These are phyloP conservation scores for Cryptoprocta ferox DNA, from an alignment of 2,797 vertebrate genomes.

Conservation along the genomic window DNA sequence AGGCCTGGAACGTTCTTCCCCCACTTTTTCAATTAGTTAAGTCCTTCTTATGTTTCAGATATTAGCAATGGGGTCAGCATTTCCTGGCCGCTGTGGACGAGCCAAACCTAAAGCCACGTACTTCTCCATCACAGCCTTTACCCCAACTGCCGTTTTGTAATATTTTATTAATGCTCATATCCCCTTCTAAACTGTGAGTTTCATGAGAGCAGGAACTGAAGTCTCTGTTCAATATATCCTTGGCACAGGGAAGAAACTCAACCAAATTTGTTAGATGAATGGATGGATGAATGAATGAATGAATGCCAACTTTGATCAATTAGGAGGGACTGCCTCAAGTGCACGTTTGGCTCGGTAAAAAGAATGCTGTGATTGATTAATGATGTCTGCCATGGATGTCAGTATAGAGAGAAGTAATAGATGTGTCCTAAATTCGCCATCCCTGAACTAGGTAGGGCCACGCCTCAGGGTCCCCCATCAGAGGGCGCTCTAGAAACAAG, in stretches of 20 bases:
- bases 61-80: background rate
- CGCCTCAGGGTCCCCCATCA: background rate
- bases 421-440: background rate
- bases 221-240: background rate
- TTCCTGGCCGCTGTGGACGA: background rate
- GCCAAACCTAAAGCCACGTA: background rate
- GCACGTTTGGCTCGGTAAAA: background rate
- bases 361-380: constrained; percentile 62
- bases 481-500: constrained; percentile 36
- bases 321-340: constrained; percentile 37
- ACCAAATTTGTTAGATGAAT: constrained; percentile 8
- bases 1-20: background rate
- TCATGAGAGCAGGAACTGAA: background rate
- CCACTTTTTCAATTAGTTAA: background rate
- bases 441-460: background rate
- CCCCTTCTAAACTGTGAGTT: background rate
- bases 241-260: background rate
- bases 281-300: constrained; percentile 22
- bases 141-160: background rate
- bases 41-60: background rate
- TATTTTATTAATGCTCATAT: constrained; percentile 14
- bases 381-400: constrained; percentile 49
- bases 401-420: background rate
- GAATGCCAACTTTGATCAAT: constrained; percentile 27
- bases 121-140: background rate